A percentile compares a stretch with the other conserved stretches of the same genome.
Conservation (phyloP, 2,113 vertebrate species). For the Misgurnus anguillicaudatus region DNA sequence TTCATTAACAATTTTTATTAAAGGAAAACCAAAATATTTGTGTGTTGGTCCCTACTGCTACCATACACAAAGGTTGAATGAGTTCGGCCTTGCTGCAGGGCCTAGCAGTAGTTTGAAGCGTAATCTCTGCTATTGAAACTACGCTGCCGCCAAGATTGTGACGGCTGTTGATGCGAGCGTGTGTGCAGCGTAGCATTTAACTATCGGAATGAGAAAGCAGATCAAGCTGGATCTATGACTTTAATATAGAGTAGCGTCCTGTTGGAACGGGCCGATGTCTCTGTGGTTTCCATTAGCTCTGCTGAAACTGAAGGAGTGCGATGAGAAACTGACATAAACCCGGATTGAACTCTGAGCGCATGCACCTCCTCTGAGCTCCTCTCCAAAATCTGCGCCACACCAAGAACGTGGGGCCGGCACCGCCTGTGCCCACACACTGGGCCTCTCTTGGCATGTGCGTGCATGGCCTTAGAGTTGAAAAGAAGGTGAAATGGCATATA, state of each 20-base stretch:
- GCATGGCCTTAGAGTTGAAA: slow-evolving; percentile 56
- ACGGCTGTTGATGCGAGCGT: slow-evolving; percentile 51
- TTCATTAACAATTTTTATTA: neutral
- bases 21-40: neutral
- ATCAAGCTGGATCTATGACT: slow-evolving; percentile 57
- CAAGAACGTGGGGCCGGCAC: slow-evolving; percentile 9
- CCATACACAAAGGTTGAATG: neutral
- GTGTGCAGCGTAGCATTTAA: slow-evolving; percentile 59
- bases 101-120: slow-evolving; percentile 30
- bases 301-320: slow-evolving; percentile 54
- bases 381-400: slow-evolving; percentile 32
- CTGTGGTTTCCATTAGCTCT: slow-evolving; percentile 71
- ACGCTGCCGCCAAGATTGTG: slow-evolving; percentile 42
- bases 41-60: neutral
- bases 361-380: slow-evolving; percentile 46
- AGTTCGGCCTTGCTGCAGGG: neutral
- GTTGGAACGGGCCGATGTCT: slow-evolving; percentile 58
- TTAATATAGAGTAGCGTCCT: slow-evolving; percentile 65
- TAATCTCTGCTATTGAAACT: slow-evolving; percentile 39
- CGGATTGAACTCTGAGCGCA: slow-evolving; percentile 66
- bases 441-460: slow-evolving; percentile 40
- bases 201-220: slow-evolving; percentile 58
- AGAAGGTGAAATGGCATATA: slow-evolving; percentile 28
- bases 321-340: slow-evolving; percentile 62
- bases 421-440: slow-evolving; percentile 5